A percentile compares a stretch with the other conserved stretches of the same genome.
These are phyloP conservation scores for Leistus spinibarbis DNA, from an alignment of 2,888 invertebrate genomes.

Conservation along the genomic window DNA sequence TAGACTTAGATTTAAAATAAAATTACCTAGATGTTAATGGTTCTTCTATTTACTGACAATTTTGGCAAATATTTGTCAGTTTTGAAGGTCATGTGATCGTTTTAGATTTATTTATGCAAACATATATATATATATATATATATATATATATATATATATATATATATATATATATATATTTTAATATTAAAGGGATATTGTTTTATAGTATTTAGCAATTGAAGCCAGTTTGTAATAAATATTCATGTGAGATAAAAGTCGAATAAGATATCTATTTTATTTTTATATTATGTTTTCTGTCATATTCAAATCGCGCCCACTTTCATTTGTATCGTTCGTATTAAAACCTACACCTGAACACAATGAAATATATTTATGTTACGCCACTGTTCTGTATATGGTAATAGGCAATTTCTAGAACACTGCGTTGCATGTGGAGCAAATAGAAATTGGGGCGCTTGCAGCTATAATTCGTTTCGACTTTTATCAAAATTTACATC, in stretches of 20 bases:
- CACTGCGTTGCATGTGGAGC: constrained; percentile 8
- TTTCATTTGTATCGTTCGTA: background rate
- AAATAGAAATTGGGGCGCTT: constrained; percentile 1
- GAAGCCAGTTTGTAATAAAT: background rate
- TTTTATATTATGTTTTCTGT: background rate
- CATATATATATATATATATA: background rate
- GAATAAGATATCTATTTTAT: background rate
- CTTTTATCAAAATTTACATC: background rate
- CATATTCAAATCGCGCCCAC: background rate
- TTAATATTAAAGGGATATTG: too few relatives aligned
- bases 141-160: background rate
- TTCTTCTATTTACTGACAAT: too few relatives aligned
- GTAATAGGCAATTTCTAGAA: constrained; percentile 3
- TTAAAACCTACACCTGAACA: background rate
- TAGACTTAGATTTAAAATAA: too few relatives aligned
- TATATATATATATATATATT: constrained; percentile 2
- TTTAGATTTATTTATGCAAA: too few relatives aligned
- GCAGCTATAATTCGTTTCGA: background rate
- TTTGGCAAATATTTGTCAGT: too few relatives aligned
- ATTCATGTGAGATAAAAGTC: background rate
- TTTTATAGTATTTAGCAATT: too few relatives aligned
- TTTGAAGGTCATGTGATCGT: too few relatives aligned
- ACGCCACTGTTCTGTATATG: constrained; percentile 1
- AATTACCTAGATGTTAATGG: too few relatives aligned
- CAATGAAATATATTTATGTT: constrained; percentile 2